Evolutionary conservation across 2,888 invertebrate genomes (phyloP), one percentile per base, ranked within the genome.

Genomic region (Pegoplata infirma): DNA sequence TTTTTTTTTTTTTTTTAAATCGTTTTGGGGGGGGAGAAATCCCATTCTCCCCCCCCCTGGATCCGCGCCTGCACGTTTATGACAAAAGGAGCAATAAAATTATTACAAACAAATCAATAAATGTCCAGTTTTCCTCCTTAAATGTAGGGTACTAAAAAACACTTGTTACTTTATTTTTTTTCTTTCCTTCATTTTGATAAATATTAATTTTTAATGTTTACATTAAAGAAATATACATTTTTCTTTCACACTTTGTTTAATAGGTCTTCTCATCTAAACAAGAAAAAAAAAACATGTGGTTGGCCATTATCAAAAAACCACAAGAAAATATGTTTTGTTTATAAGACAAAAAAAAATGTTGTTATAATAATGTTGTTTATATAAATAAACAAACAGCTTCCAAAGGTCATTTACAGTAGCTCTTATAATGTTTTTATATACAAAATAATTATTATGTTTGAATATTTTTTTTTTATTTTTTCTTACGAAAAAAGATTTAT

Each of bases 341-440:
- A 8, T 28, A 6, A 25, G 4, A 46, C n/a, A n/a, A n/a, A n/a
- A n/a, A 58, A 51, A 46, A 28, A 10, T 19, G 19, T n/a, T 46
- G 14, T 47, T 53, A 21, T 44, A 46, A 73, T 51, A 73, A 19
- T 55, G 47, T 49, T 63, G 55, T 69, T 69, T 58, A 40, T 56
- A n/a, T 4, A 25, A n/a, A 49, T 68, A 68, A 32, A 66, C 21
- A 58, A 73, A 61, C 68, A 49, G 23, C 47, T 71, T 56, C 40
- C 64, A 74, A 69, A 78, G 74, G 69, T 74, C 78, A 78, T 49
- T 46, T 58, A 61, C 74, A 78, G 69, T 66, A 69, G 69, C 73
- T 56, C 32, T 49, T 32, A 12, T 14, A 61, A 36, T 49, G 23
- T 16, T 10, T 59, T 7, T 25, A 49, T 47, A 32, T 36, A 72